Evolutionary conservation across 2,113 vertebrate species (phyloP).

Genomic region (Nothocercus nigrocapillus): DNA sequence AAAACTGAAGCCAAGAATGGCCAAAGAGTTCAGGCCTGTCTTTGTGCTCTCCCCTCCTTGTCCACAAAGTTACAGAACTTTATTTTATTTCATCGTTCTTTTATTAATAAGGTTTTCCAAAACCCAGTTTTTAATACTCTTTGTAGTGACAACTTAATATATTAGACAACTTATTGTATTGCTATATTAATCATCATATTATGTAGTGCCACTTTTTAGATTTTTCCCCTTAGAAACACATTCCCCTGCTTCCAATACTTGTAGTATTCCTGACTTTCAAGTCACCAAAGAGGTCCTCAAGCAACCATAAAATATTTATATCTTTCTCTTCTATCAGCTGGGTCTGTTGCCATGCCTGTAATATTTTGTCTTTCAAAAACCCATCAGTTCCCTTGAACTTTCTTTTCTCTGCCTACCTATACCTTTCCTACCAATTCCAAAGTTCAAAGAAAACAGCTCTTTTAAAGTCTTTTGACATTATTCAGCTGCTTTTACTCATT

Average conservation of each 20-base stretch:
- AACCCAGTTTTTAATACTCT: background rate
- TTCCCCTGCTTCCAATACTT: background rate
- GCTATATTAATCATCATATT: background rate
- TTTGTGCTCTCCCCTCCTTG: background rate
- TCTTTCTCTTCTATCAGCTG: background rate
- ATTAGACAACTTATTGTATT: background rate
- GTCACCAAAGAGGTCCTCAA: background rate
- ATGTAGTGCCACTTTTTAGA: background rate
- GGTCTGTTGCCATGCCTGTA: background rate
- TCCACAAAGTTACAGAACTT: background rate
- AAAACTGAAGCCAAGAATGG: background rate
- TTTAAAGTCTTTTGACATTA: slow-evolving; percentile 33
- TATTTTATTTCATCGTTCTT: background rate
- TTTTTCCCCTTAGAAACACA: background rate
- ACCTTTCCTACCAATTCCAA: background rate
- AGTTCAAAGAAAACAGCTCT: slow-evolving; percentile 37
- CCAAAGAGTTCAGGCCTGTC: background rate
- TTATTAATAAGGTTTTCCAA: background rate
- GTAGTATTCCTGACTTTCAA: background rate
- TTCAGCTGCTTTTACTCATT: slow-evolving; percentile 28
- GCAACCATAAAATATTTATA: background rate
- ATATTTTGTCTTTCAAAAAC: background rate
- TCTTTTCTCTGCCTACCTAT: background rate
- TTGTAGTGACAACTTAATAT: background rate
- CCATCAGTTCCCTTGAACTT: background rate